Evolutionary conservation across 2,888 invertebrate genomes (phyloP).

Genomic region (Adineta ricciae): DNA sequence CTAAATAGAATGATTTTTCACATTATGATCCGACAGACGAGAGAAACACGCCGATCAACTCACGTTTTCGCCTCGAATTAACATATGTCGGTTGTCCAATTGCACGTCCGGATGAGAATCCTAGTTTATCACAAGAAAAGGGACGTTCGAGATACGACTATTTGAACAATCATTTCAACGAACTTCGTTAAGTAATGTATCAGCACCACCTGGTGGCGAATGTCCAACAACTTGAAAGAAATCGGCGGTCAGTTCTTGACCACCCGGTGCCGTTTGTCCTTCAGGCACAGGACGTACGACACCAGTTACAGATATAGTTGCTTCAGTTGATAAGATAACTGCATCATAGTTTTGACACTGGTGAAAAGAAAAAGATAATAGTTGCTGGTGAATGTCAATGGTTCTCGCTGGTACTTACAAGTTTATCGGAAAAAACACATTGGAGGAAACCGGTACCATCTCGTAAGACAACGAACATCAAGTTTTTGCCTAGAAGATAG

Average conservation of each 20-base stretch:
- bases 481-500: slow-evolving; percentile 57
- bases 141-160: too few species aligned
- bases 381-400: too few species aligned
- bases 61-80: slow-evolving; percentile 91
- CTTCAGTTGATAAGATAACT: slow-evolving; percentile 75
- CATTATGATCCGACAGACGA: too few species aligned
- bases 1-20: slow-evolving; percentile 43
- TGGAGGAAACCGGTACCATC: slow-evolving; percentile 93
- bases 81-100: slow-evolving; percentile 88
- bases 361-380: not conserved
- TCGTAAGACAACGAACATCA: slow-evolving; percentile 84
- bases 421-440: slow-evolving; percentile 68
- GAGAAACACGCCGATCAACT: not conserved
- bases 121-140: slow-evolving; percentile 37
- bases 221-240: slow-evolving; percentile 83
- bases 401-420: slow-evolving; percentile 43
- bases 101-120: slow-evolving; percentile 91
- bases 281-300: slow-evolving; percentile 69
- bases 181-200: slow-evolving; percentile 79
- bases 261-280: slow-evolving; percentile 66
- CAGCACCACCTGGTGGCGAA: slow-evolving; percentile 93
- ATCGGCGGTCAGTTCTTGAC: slow-evolving; percentile 67
- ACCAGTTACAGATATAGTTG: slow-evolving; percentile 73
- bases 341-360: slow-evolving; percentile 81
- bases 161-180: not conserved